phyloP scores from a whole-genome alignment of 1,140 invertebrate species.

The Eueides isabella region DNA sequence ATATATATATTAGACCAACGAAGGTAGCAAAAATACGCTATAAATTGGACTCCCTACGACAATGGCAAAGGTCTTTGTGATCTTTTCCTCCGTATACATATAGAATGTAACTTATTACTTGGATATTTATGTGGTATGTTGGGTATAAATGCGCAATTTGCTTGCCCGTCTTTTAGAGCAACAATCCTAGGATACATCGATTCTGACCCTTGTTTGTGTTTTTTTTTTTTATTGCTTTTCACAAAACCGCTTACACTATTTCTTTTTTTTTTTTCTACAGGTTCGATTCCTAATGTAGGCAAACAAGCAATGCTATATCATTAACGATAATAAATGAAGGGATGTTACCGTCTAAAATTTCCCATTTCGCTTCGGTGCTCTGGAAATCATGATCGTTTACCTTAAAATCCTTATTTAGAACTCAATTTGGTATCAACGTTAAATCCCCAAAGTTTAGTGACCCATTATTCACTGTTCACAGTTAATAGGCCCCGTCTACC shows the following conservation, averaged over 20 bases:
- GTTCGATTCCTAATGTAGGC: neutral
- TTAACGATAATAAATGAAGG: neutral
- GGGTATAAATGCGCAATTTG: constrained; percentile 10
- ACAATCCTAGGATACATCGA: neutral
- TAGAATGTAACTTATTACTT: constrained; percentile 9
- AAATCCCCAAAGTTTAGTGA: constrained; percentile 49
- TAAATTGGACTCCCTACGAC: constrained; percentile 13
- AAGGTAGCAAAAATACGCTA: constrained; percentile 4
- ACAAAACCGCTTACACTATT: neutral
- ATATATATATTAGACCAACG: neutral
- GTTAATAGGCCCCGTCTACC: constrained; percentile 48
- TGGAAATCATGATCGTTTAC: constrained; percentile 10
- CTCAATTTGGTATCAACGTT: constrained; percentile 39
- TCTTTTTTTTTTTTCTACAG: neutral
- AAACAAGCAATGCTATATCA: neutral
- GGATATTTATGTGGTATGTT: constrained; percentile 12
- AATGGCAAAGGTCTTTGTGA: constrained; percentile 13
- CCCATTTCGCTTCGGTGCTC: neutral
- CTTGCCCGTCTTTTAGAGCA: constrained; percentile 1
- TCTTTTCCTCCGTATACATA: constrained; percentile 6
- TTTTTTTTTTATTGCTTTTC: neutral
- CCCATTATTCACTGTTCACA: constrained; percentile 58
- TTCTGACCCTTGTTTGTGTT: neutral
- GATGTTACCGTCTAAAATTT: neutral
- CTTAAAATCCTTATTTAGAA: constrained; percentile 36